Evolutionary conservation across 2,888 invertebrate genomes (phyloP), one percentile per base, ranked within the genome.

Genomic region (Drosophila paramelanica): DNA sequence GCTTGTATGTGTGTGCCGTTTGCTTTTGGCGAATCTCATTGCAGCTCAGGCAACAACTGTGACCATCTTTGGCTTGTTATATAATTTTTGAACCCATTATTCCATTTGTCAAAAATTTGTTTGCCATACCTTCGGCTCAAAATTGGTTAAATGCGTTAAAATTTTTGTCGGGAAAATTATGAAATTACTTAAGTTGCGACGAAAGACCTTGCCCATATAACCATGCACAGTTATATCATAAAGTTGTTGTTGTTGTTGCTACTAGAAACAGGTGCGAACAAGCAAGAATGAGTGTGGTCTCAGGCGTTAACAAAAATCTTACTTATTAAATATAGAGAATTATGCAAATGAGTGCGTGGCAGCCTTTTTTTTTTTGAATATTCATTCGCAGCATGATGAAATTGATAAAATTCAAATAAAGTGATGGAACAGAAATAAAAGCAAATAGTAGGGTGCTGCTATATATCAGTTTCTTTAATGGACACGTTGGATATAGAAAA

Each of bases 31-130:
- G 72, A 70, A 71, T 77, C 77, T 77, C 27, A 79, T 77, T 77
- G 73, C 77, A 60, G 46, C 66, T 46, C 41, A 62, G 62, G 53
- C 83, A 85, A 60, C 83, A 73, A 83, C 86, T 85, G 86, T 83
- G 83, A 83, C 82, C 75, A 69, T 52, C 62, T 75, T 66, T 52
- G 46, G 58, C 55, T 59, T 65, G 76, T 83, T 83, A 83, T 82
- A 83, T 86, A 78, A 83, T 83, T 82, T 83, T 38, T 65, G 62
- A 72, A 68, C 62, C 75, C 62, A 82, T 83, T 83, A 82, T 82
- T 82, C 67, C 78, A 85, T 85, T 82, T 85, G 77, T 68, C 69
- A 78, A 78, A 78, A 61, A 66, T 71, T 60, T 68, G 71, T 64
- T 67, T 73, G 72, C 64, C 53, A 60, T 60, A 53, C 51, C 65